Evolutionary conservation across 2,888 invertebrate species (phyloP).

Genomic region (Leptopilina syphax): DNA sequence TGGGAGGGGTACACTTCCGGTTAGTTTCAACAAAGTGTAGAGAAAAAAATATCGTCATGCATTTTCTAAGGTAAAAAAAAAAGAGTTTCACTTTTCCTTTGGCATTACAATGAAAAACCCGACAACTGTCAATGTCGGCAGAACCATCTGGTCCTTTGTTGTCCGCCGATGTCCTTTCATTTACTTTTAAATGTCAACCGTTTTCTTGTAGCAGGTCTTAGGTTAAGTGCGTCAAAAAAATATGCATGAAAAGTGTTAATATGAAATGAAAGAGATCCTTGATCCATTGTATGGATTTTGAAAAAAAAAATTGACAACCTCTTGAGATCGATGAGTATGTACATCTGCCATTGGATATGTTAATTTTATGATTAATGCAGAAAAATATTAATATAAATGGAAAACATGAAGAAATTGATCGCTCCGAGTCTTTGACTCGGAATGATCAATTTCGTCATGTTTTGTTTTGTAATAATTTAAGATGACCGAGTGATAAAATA

Average conservation of each 20-base stretch:
- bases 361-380: not conserved
- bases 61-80: not conserved
- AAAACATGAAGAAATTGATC: too few relatives aligned
- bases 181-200: constrained; percentile 18
- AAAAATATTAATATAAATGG: not conserved
- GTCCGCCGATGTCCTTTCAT: constrained; percentile 13
- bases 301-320: not conserved
- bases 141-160: constrained; percentile 20
- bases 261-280: not conserved
- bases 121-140: too few relatives aligned
- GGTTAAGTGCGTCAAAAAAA: constrained; percentile 6
- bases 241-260: constrained; percentile 19
- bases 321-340: not conserved
- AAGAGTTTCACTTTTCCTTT: not conserved
- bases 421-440: too few relatives aligned
- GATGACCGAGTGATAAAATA: too few relatives aligned
- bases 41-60: not conserved
- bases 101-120: not conserved
- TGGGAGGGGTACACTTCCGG: not conserved
- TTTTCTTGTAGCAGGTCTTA: not conserved
- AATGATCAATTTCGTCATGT: too few relatives aligned
- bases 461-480: too few relatives aligned
- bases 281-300: not conserved
- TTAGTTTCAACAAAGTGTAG: too few relatives aligned
- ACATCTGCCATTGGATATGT: not conserved